Conservation (phyloP, 2,888 invertebrate genomes). For the Caenorhabditis zanzibari region DNA sequence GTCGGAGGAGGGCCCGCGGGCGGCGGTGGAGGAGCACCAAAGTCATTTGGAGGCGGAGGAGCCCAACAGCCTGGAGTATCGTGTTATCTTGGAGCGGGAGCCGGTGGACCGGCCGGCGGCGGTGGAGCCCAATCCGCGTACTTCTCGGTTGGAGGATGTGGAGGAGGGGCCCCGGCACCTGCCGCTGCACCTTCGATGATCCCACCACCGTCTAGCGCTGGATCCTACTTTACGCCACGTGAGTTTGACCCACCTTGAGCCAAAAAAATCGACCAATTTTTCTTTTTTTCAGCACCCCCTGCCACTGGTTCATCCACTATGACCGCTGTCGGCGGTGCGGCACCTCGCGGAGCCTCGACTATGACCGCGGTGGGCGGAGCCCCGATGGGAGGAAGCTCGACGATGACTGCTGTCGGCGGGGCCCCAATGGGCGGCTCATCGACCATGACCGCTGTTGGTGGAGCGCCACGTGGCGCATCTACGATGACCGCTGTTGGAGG, state of each 20-base stretch:
- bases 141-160: constrained; percentile 42
- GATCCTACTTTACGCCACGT: constrained; percentile 15
- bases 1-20: constrained; percentile 63
- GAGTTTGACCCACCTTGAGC: too few relatives aligned
- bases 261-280: neutral
- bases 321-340: constrained; percentile 14
- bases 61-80: constrained; percentile 59
- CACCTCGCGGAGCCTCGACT: constrained; percentile 44
- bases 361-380: constrained; percentile 54
- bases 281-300: neutral
- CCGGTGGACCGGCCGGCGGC: constrained; percentile 58
- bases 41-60: constrained; percentile 40
- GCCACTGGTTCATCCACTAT: neutral
- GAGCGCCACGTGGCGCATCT: constrained; percentile 40
- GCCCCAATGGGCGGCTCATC: constrained; percentile 58
- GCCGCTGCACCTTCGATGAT: neutral
- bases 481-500: constrained; percentile 66
- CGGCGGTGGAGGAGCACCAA: constrained; percentile 52
- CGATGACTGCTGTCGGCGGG: constrained; percentile 75
- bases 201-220: constrained; percentile 3
- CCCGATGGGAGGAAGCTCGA: constrained; percentile 55
- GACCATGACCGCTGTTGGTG: constrained; percentile 57
- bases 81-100: constrained; percentile 70
- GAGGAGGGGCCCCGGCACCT: too few relatives aligned
- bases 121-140: constrained; percentile 56